Percentiles rank a stretch among this genome's conserved stretches.
phyloP scores from a whole-genome alignment of 2,888 invertebrate genomes.

The Erebia epiphron region DNA sequence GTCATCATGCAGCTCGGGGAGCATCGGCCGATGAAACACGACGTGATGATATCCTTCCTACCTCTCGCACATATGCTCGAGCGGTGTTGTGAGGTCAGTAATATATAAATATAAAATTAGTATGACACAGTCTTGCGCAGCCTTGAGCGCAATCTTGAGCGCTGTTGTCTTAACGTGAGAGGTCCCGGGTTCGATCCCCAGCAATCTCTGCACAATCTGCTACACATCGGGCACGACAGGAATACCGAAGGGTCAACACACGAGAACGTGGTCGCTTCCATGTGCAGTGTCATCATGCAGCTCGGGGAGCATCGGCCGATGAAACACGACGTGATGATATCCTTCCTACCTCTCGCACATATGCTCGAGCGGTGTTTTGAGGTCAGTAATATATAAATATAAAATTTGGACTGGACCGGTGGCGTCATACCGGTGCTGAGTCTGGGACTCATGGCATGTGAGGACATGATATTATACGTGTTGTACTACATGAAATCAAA shows the following conservation, averaged over 20 bases:
- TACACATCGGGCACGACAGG: slow-evolving; percentile 99
- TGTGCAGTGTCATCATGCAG: slow-evolving; percentile 93
- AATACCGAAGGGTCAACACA: slow-evolving; percentile 98
- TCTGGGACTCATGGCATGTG: too few species aligned
- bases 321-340: slow-evolving; percentile 92
- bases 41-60: slow-evolving; percentile 96
- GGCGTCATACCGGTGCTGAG: too few species aligned
- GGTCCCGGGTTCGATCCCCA: too few species aligned
- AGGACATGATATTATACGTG: too few species aligned
- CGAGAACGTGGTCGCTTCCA: slow-evolving; percentile 95
- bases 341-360: slow-evolving; percentile 98
- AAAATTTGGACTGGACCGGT: too few species aligned
- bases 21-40: slow-evolving; percentile 89
- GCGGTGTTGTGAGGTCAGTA: slow-evolving; percentile 91
- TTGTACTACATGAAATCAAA: too few species aligned
- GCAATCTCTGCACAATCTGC: slow-evolving; percentile 95
- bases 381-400: slow-evolving; percentile 61
- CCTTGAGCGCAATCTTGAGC: too few species aligned
- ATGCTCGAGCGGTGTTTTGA: slow-evolving; percentile 98
- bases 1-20: slow-evolving; percentile 95
- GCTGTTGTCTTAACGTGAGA: too few species aligned
- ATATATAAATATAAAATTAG: too few species aligned
- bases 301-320: slow-evolving; percentile 93
- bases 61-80: slow-evolving; percentile 99
- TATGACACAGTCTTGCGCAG: too few species aligned